Evolutionary conservation across 2,888 invertebrate species (phyloP), one percentile per base, ranked within the genome.

Genomic region (Lathronympha strigana): DNA sequence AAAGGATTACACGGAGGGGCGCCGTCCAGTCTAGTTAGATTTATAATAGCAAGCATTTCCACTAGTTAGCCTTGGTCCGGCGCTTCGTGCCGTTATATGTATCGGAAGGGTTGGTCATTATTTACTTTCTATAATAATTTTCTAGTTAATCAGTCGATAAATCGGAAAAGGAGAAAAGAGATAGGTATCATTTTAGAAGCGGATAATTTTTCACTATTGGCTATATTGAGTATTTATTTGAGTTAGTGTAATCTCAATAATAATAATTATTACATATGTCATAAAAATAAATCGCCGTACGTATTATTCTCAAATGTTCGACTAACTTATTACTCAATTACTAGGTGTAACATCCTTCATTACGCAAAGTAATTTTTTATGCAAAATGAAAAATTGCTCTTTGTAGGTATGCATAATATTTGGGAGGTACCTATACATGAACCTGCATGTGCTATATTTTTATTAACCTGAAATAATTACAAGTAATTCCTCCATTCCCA

Each of bases 11-110:
- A 83, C 79, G 72, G 83, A 83, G 68, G 68, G 87, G 87, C 83
- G 86, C 82, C 82, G 88, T 87, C 90, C 89, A 84, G 88, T 90
- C 88, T 90, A 88, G 91, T 89, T 90, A 90, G 88, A 91, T 91
- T 91, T 92, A 92, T 92, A 86, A 89, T 87, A 83, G 85, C 82
- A 88, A 90, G 90, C 87, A 89, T 88, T 88, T 88, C 84, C 85
- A 86, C 82, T 88, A 90, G 90, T 90, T 88, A 82, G 83, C 78
- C 81, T 76, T 73, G 79, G 78, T 80, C 79, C 75, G 74, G 72
- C 71, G 69, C 72, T 69, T 63, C 67, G 53, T 64, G 66, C 38
- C 17, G 31, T 53, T 36, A 60, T 54, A 47, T 67, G 45, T 45
- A 61, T 36, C 45, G 25, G 28, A 57, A 54, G 47, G 53, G 50